phyloP scores from a whole-genome alignment of 2,888 invertebrate genomes.

The Volucella zonaria region DNA sequence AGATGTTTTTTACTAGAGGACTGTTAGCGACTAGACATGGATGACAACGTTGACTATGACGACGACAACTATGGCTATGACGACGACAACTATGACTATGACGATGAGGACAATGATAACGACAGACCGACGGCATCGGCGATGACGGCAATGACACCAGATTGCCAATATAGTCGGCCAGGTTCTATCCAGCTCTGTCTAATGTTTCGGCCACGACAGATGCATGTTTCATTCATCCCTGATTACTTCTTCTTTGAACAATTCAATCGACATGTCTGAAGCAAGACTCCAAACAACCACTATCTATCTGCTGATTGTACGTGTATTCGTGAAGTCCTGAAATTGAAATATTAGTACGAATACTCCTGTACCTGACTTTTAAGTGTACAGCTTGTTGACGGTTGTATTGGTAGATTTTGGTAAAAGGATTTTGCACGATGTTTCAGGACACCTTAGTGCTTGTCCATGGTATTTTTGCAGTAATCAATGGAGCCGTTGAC shows the following conservation, averaged over 20 bases:
- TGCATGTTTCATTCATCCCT: constrained; percentile 23
- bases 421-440: constrained; percentile 6
- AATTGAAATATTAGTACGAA: neutral
- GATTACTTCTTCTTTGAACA: constrained; percentile 39
- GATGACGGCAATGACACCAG: neutral
- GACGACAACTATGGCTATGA: constrained; percentile 20
- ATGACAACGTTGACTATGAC: constrained; percentile 18
- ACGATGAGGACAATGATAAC: neutral
- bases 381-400: constrained; percentile 20
- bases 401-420: constrained; percentile 17
- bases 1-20: constrained; percentile 13
- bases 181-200: constrained; percentile 25
- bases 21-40: constrained; percentile 7
- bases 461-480: neutral
- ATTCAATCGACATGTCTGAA: constrained; percentile 24
- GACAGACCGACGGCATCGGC: neutral
- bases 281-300: constrained; percentile 23
- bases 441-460: neutral
- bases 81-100: constrained; percentile 15
- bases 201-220: constrained; percentile 28
- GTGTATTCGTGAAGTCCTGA: constrained; percentile 2
- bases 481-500: constrained; percentile 20
- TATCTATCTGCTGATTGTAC: constrained; percentile 11
- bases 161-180: constrained; percentile 7
- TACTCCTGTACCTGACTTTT: constrained; percentile 35